phyloP scores from a whole-genome alignment of 2,797 vertebrate genomes.

The Bufotes viridis region DNA sequence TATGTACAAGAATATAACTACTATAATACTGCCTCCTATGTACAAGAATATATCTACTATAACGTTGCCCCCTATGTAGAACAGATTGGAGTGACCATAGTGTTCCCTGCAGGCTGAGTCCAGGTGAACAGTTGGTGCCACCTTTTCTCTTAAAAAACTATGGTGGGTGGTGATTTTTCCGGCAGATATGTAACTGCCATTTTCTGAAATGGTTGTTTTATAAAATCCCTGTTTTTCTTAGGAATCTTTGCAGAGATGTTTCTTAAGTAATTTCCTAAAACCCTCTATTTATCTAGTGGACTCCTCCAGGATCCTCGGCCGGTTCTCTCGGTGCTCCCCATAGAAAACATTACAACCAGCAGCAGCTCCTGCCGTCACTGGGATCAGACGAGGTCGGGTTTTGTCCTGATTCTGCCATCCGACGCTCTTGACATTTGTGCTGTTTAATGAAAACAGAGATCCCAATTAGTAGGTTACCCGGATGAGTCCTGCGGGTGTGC shows the following conservation, averaged over 20 bases:
- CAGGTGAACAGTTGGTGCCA: not conserved
- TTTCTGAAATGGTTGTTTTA: not conserved
- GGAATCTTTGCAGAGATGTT: not conserved
- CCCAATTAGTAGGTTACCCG: not conserved
- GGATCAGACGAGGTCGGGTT: not conserved
- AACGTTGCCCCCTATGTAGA: not conserved
- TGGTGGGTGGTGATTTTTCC: not conserved
- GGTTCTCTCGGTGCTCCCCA: not conserved
- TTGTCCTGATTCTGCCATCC: not conserved
- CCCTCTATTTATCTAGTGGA: not conserved
- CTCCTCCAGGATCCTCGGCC: not conserved
- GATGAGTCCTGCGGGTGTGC: not conserved
- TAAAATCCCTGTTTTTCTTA: not conserved
- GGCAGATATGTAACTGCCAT: not conserved
- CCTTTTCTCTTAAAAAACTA: not conserved
- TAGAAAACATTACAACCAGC: not conserved
- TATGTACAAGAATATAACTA: conserved; percentile 7
- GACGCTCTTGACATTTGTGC: not conserved
- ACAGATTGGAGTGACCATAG: not conserved
- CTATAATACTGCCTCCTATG: not conserved
- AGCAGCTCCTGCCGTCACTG: not conserved
- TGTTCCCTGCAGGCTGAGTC: not conserved
- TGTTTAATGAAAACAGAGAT: not conserved
- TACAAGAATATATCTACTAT: not conserved
- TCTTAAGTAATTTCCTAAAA: not conserved